Conservation (phyloP, 2,797 vertebrate species). For the Mycteria americana region DNA sequence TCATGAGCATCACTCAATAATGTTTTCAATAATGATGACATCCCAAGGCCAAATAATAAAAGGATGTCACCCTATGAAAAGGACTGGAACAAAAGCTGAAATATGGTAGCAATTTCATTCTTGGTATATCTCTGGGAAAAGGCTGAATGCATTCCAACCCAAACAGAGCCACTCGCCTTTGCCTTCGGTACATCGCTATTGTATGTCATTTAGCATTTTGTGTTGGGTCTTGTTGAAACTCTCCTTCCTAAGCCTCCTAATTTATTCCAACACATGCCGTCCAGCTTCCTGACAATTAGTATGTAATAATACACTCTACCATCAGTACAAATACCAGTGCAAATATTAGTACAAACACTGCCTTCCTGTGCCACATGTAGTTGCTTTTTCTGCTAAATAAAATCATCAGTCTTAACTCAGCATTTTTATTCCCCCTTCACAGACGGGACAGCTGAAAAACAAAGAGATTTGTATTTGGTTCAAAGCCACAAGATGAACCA, state of each 20-base stretch:
- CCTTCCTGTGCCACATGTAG: neutral
- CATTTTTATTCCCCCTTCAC: neutral
- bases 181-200: neutral
- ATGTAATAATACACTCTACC: neutral
- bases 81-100: neutral
- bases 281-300: neutral
- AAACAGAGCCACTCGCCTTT: slow-evolving; percentile 2
- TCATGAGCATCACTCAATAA: neutral
- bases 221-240: neutral
- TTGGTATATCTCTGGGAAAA: neutral
- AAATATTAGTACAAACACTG: neutral
- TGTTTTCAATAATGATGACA: neutral
- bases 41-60: neutral
- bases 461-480: neutral
- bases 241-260: neutral
- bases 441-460: neutral
- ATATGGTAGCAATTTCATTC: neutral
- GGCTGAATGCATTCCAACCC: neutral
- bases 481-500: neutral
- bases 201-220: neutral
- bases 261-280: neutral
- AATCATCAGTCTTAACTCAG: neutral
- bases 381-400: neutral
- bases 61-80: neutral
- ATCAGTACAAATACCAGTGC: neutral